These are phyloP conservation scores for Trichogramma pretiosum DNA, from an alignment of 1,140 invertebrate species.

Conservation along the genomic window DNA sequence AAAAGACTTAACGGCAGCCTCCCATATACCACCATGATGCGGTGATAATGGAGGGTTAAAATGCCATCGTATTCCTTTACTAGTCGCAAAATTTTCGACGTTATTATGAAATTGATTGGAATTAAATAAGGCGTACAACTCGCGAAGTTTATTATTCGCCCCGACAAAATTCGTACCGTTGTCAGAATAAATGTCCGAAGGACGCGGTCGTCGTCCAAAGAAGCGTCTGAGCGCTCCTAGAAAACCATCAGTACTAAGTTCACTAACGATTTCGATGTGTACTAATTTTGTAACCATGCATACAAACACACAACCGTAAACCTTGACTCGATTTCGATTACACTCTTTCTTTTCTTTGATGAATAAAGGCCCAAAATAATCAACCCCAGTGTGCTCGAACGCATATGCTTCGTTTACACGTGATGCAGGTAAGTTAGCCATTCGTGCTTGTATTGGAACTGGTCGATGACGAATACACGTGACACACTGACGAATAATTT, in stretches of 20 bases:
- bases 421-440: too few relatives aligned
- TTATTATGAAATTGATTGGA: not conserved
- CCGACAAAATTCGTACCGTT: slow-evolving; percentile 36
- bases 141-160: slow-evolving; percentile 19
- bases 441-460: too few relatives aligned
- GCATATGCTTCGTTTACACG: too few relatives aligned
- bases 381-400: too few relatives aligned
- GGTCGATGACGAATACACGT: too few relatives aligned
- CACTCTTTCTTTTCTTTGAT: slow-evolving; percentile 18
- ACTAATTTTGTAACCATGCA: slow-evolving; percentile 27
- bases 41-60: slow-evolving; percentile 31
- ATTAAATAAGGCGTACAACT: slow-evolving; percentile 11
- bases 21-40: slow-evolving; percentile 34
- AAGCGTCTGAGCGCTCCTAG: slow-evolving; percentile 26
- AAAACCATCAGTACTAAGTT: slow-evolving; percentile 25
- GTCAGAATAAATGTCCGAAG: slow-evolving; percentile 26
- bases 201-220: slow-evolving; percentile 20
- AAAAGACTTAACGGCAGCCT: slow-evolving; percentile 27
- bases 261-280: slow-evolving; percentile 29
- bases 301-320: slow-evolving; percentile 23
- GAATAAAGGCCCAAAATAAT: slow-evolving; percentile 17
- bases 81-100: too few relatives aligned
- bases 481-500: too few relatives aligned
- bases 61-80: slow-evolving; percentile 15
- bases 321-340: slow-evolving; percentile 6